Evolutionary conservation across 2,888 invertebrate species (phyloP).

Genomic region (Monochamus alternatus): DNA sequence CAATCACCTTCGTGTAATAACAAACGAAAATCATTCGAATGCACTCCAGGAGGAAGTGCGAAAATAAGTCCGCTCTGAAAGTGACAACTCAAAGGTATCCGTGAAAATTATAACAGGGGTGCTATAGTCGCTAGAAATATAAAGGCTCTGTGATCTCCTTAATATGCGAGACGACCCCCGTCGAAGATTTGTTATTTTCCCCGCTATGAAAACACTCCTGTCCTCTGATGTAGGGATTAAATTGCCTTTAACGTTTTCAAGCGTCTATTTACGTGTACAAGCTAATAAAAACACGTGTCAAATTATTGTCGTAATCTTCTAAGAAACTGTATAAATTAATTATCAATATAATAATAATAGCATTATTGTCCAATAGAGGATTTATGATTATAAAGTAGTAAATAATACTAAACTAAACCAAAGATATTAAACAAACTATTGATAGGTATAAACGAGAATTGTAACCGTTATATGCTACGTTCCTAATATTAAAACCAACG

Average conservation of each 20-base stretch:
- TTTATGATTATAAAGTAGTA: too few species aligned
- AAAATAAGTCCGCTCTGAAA: constrained; percentile 46
- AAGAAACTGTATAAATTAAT: background rate
- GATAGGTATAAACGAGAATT: too few species aligned
- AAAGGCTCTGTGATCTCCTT: constrained; percentile 56
- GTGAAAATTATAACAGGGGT: constrained; percentile 36
- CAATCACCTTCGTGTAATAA: constrained; percentile 28
- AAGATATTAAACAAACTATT: too few species aligned
- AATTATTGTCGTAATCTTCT: constrained; percentile 48
- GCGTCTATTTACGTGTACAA: constrained; percentile 39
- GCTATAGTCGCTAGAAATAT: constrained; percentile 37
- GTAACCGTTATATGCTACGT: too few species aligned
- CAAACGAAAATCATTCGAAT: constrained; percentile 27
- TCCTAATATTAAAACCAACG: too few species aligned
- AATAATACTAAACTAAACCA: too few species aligned
- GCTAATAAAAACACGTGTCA: constrained; percentile 48
- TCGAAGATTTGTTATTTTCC: constrained; percentile 57
- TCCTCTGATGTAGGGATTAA: constrained; percentile 35
- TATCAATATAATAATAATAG: too few species aligned
- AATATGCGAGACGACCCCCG: constrained; percentile 56
- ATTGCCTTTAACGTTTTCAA: constrained; percentile 40
- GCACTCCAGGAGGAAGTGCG: constrained; percentile 45
- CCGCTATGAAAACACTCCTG: constrained; percentile 51
- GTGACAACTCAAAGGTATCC: constrained; percentile 37
- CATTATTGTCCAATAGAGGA: too few species aligned